These are phyloP conservation scores for Pilophorus perplexus DNA, from an alignment of 2,888 invertebrate genomes.

Conservation along the genomic window DNA sequence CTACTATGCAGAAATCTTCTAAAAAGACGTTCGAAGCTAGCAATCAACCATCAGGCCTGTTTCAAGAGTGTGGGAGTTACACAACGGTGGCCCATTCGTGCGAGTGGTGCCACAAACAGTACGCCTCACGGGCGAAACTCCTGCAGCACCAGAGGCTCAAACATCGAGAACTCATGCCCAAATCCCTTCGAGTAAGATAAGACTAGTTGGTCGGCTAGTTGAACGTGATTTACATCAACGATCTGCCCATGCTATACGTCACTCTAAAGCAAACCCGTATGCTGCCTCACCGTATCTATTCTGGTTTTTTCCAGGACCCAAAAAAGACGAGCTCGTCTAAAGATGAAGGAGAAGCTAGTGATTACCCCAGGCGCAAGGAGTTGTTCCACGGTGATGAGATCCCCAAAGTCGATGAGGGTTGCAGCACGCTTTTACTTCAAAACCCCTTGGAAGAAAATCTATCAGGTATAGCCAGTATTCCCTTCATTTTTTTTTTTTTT, in stretches of 20 bases:
- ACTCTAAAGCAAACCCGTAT: too few relatives aligned
- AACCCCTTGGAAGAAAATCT: slow-evolving; percentile 33
- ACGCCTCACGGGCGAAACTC: slow-evolving; percentile 70
- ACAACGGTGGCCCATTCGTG: slow-evolving; percentile 68
- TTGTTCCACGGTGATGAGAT: too few relatives aligned
- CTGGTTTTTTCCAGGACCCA: slow-evolving; percentile 11
- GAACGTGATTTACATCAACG: too few relatives aligned
- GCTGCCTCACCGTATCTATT: too few relatives aligned
- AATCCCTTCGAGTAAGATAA: slow-evolving; percentile 44
- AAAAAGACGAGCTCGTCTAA: not conserved
- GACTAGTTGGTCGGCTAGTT: not conserved
- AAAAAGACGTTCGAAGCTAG: not conserved
- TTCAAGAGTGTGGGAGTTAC: slow-evolving; percentile 68
- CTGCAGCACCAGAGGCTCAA: slow-evolving; percentile 67
- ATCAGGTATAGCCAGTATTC: slow-evolving; percentile 7
- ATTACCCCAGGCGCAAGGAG: not conserved
- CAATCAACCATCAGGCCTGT: not conserved
- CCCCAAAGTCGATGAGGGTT: slow-evolving; percentile 24
- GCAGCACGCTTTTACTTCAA: slow-evolving; percentile 20
- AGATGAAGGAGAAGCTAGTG: slow-evolving; percentile 2
- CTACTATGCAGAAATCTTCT: too few relatives aligned
- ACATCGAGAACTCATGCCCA: slow-evolving; percentile 54
- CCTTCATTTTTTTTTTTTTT: not conserved
- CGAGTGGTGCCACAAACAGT: slow-evolving; percentile 82
- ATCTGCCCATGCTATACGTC: not conserved